Conservation (phyloP, 2,113 vertebrate species). For the Psilopogon haemacephalus region DNA sequence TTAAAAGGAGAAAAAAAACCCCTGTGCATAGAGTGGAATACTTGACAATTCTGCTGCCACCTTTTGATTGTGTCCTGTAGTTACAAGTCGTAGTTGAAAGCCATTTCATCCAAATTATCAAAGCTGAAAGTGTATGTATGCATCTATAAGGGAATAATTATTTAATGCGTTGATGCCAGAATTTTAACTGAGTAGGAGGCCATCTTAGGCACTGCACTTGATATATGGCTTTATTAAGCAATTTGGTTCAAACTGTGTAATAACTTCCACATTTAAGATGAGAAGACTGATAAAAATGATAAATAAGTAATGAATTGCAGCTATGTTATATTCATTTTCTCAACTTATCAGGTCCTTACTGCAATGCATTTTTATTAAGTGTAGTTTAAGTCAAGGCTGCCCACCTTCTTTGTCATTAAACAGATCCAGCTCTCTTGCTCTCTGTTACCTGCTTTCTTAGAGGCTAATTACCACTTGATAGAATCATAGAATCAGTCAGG, state of each 20-base stretch:
- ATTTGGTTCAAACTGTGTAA: conserved; percentile 12
- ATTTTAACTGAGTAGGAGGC: neutral
- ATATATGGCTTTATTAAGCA: neutral
- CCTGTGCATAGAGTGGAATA: neutral
- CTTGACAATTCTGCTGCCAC: conserved; percentile 53
- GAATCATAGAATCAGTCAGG: no score
- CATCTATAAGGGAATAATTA: neutral
- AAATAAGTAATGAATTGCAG: conserved; percentile 39
- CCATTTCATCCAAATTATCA: neutral
- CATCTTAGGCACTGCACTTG: neutral
- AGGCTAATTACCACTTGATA: no score
- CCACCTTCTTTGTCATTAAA: neutral
- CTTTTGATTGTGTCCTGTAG: conserved; percentile 21
- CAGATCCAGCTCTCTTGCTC: neutral
- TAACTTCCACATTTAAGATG: conserved; percentile 35
- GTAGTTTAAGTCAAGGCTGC: neutral
- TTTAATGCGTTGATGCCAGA: neutral
- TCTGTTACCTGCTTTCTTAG: neutral
- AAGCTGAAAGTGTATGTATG: neutral
- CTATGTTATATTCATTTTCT: neutral
- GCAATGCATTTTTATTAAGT: neutral
- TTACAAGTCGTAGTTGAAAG: conserved; percentile 18
- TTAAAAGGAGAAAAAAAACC: neutral
- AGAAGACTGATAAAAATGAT: conserved; percentile 41
- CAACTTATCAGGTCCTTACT: neutral